Evolutionary conservation across 2,797 vertebrate genomes (phyloP), one percentile per base, ranked within the genome.

Genomic region (Phoeniculus purpureus): DNA sequence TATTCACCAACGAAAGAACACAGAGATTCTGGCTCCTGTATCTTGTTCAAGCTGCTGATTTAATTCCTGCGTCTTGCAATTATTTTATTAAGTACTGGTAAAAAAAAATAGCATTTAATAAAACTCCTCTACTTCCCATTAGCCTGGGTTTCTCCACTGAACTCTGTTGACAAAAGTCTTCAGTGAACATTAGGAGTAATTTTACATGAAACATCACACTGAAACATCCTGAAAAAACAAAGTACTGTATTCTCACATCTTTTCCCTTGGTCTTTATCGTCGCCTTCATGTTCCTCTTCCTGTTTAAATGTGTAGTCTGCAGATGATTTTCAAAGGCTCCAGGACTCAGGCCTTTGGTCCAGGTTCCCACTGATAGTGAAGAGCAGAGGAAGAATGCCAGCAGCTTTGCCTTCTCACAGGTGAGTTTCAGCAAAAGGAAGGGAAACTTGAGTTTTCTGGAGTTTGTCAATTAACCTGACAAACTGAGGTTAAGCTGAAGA

Each of bases 401-500:
- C 72, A 82, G 29, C 75, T 94, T 84, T 84, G 43, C 78, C 32
- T 77, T 90, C 50, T 90, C 43, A 62, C 15, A 50, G 21, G 51
- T 59, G n/a, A 50, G 10, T 65, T 52, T 91, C 74, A 72, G 54
- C 23, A 61, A 82, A 87, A 71, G 20, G 37, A 85, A 89, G 19
- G 56, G 56, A 23, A 92, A 34, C 20, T 72, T 12, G 5, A 56
- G 23, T 90, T 96, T 94, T 95, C 95, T 96, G 94, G 86, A 88
- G 93, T 95, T 95, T 90, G 94, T 92, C 93, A 90, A 74, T 77
- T 80, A 88, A 79, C 55, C 18, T 25, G 65, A n/a, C n/a, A n/a
- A n/a, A n/a, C n/a, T n/a, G 84, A 75, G 74, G 21, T 93, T 81
- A 95, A 97, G 96, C 77, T 48, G 65, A 93, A 94, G 71, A 89